Base-by-base conservation (phyloP, 1,140 invertebrate genomes). In the Ips typographus region DNA sequence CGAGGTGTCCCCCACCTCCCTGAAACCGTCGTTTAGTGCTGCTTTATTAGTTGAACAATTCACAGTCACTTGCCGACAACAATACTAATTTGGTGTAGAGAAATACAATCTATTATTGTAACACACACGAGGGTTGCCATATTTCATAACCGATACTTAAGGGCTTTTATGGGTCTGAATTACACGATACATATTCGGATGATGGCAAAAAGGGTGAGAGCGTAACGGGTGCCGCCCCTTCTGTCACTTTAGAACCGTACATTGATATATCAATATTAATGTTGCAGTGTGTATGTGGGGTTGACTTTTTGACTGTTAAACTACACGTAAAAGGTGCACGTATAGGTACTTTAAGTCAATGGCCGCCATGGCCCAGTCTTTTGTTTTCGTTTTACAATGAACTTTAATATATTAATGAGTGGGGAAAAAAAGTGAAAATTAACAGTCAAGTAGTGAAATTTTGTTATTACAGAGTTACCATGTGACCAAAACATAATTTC, bases 241-340 rank as follows among this genome's bases (percentile, higher is more conserved):
- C 40, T 73, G 73, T 70, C 70, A 76, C 69, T 74, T 56, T 52
- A 6, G 44, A 68, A 70, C 67, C 64, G 67, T 64, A 43, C 60
- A 74, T 73, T 74, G 73, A 74, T 76, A 74, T 73, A 73, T 76
- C 74, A 74, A 74, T 71, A 76, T 74, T 74, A 70, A 65, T 73
- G 64, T 73, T 69, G 22, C 22, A 22, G 22, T 71, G 70, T 72
- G 51, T 65, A 44, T 42, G 47, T 44, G 2, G 58, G 59, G 36
- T 53, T 68, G 61, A 42, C 55, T 56, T 70, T 70, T 70, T 63
- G 67, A 62, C 60, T 68, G 22, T 41, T 22, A 49, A 65, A 47
- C 61, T 40, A 56, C 56, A 4, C 8, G 58, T 44, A 55, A 63
- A 62, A 63, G 67, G 67, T 62, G 67, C 22, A 22, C 22, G 22